Conservation (phyloP, 2,888 invertebrate species). For the Leucoptera coffeella region DNA sequence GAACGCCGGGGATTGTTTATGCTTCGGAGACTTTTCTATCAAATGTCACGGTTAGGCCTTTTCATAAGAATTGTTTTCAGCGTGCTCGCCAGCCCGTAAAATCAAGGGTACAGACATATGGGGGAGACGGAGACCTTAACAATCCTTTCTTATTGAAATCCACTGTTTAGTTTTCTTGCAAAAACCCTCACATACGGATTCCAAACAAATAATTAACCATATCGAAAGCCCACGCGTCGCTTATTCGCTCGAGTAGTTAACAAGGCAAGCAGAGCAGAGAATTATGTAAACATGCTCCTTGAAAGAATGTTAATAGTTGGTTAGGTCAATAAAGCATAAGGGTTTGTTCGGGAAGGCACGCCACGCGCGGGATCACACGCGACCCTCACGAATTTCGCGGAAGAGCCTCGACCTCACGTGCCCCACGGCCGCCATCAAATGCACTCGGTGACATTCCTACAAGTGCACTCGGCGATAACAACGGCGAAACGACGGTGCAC, state of each 20-base stretch:
- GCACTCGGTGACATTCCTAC: conserved; percentile 6
- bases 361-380: conserved; percentile 15
- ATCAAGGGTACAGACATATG: conserved; percentile 14
- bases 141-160: no score
- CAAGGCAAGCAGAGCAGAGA: conserved; percentile 8
- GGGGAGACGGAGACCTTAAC: no score
- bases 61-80: conserved; percentile 21
- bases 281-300: conserved; percentile 43
- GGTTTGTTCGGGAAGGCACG: conserved; percentile 7
- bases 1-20: conserved; percentile 18
- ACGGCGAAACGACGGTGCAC: conserved; percentile 1
- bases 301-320: conserved; percentile 46
- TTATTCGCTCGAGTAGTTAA: no score
- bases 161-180: no score
- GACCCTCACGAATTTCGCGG: conserved; percentile 9
- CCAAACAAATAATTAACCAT: not conserved
- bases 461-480: conserved; percentile 6
- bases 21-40: conserved; percentile 34
- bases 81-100: conserved; percentile 25
- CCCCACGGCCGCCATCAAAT: conserved; percentile 3
- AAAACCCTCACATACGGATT: not conserved
- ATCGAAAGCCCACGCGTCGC: no score
- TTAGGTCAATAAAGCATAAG: conserved; percentile 26
- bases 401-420: not conserved
- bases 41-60: conserved; percentile 34